phyloP scores from a whole-genome alignment of 2,797 vertebrate species.

The Falco novaeseelandiae region DNA sequence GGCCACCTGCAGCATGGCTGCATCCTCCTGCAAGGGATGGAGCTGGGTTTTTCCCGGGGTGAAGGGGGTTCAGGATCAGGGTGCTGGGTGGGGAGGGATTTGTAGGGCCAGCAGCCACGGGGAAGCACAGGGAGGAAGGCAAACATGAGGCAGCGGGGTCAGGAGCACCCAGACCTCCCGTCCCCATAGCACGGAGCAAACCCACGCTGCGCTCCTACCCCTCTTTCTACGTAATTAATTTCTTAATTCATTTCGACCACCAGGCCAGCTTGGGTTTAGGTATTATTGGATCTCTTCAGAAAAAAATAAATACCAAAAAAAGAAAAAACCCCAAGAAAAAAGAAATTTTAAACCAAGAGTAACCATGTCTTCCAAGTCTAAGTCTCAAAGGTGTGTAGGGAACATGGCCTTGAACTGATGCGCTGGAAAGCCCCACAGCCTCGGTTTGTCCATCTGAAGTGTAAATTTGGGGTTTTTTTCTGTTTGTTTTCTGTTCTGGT shows the following conservation, averaged over 20 bases:
- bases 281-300: background rate
- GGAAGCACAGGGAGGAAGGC: background rate
- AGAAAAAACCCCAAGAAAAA: background rate
- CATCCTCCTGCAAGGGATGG: background rate
- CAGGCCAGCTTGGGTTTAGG: background rate
- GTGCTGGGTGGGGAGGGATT: background rate
- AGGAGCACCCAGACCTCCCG: background rate
- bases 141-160: fast-evolving
- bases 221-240: background rate
- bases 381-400: slow-evolving; percentile 16
- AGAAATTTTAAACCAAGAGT: background rate
- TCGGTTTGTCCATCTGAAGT: slow-evolving; percentile 91
- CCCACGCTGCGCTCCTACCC: background rate
- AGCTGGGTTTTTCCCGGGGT: background rate
- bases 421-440: slow-evolving; percentile 80
- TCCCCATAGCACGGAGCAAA: background rate
- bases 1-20: background rate
- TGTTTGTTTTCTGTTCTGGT: slow-evolving; percentile 71
- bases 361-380: slow-evolving; percentile 48
- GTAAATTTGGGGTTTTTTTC: slow-evolving; percentile 85
- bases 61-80: background rate
- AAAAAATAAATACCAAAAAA: background rate
- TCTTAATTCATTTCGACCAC: fast-evolving
- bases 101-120: fast-evolving
- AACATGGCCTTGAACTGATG: slow-evolving; percentile 69